Conservation (phyloP, 2,797 vertebrate species). For the Morus bassanus region DNA sequence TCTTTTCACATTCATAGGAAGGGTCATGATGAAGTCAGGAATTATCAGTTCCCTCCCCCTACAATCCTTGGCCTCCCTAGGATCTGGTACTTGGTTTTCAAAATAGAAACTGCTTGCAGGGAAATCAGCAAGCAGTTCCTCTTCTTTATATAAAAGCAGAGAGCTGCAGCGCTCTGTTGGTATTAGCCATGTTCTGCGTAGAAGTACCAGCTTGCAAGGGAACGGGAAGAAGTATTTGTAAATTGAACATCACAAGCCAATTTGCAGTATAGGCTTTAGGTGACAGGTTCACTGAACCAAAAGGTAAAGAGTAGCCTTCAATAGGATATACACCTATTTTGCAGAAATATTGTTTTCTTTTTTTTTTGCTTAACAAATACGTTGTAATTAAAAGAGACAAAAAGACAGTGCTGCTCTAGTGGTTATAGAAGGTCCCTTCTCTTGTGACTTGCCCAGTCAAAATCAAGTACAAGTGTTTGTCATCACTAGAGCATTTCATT, state of each 20-base stretch:
- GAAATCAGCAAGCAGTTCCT: neutral
- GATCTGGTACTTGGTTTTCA: neutral
- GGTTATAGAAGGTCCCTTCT: neutral
- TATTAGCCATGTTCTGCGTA: accelerated
- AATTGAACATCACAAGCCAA: neutral
- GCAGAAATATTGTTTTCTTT: neutral
- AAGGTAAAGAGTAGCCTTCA: neutral
- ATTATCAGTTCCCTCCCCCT: neutral
- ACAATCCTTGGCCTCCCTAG: neutral
- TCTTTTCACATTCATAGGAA: neutral
- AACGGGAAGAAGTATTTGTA: neutral
- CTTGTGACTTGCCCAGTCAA: neutral
- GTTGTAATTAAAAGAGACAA: neutral
- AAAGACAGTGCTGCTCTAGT: neutral
- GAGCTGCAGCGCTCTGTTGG: neutral
- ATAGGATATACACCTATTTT: neutral
- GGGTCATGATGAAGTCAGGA: neutral
- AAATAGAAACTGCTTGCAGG: neutral
- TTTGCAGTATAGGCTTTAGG: neutral
- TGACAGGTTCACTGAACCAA: neutral
- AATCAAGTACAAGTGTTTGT: neutral
- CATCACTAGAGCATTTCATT: neutral
- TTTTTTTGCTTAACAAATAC: neutral
- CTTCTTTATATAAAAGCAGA: neutral
- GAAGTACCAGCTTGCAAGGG: neutral